These are phyloP conservation scores for Lethenteron reissneri DNA, from an alignment of 2,113 vertebrate species.

Conservation along the genomic window DNA sequence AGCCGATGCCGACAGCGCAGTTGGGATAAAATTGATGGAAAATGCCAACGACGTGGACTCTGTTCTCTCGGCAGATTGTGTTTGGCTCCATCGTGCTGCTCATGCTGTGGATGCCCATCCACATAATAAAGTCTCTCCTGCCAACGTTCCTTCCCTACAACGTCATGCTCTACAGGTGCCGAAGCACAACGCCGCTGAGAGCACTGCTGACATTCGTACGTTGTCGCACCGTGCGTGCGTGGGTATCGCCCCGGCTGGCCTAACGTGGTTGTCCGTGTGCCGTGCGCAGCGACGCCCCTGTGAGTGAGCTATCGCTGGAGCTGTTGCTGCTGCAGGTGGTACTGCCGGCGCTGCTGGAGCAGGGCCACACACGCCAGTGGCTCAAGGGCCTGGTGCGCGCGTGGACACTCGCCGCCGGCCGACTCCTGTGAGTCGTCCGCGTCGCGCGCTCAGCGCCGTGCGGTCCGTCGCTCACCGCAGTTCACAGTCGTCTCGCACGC, in stretches of 20 bases:
- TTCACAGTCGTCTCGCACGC: too few species aligned
- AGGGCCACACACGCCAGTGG: constrained; percentile 94
- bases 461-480: too few species aligned
- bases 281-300: constrained; percentile 61
- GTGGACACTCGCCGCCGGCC: constrained; percentile 87
- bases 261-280: constrained; percentile 10
- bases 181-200: too few species aligned
- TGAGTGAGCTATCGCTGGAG: constrained; percentile 89
- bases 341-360: constrained; percentile 79
- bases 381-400: constrained; percentile 84
- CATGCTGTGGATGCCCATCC: constrained; percentile 91
- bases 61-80: constrained; percentile 40
- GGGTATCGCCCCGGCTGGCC: too few species aligned
- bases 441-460: neutral
- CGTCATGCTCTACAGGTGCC: constrained; percentile 90
- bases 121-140: constrained; percentile 63
- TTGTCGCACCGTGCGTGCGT: too few species aligned
- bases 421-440: constrained; percentile 56
- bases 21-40: too few species aligned
- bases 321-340: constrained; percentile 91
- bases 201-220: too few species aligned
- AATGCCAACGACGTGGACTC: too few species aligned
- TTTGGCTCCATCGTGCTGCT: constrained; percentile 88
- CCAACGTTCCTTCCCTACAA: constrained; percentile 84
- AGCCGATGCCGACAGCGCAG: too few species aligned